phyloP scores from a whole-genome alignment of 2,888 invertebrate species.

The Agrochola lota region DNA sequence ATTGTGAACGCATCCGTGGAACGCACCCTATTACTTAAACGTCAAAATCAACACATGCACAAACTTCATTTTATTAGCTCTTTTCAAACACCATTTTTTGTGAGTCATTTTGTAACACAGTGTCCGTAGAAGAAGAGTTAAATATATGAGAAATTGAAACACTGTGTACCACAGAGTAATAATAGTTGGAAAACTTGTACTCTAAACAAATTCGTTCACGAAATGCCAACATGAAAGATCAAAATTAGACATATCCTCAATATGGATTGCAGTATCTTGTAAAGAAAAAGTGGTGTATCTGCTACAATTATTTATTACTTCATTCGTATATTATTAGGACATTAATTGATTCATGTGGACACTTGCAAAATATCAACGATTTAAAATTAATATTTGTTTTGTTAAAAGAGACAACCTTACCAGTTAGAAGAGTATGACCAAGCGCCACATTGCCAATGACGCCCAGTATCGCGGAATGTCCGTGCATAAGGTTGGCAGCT shows the following conservation, averaged over 20 bases:
- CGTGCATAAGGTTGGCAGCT: constrained; percentile 83
- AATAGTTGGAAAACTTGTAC: constrained; percentile 56
- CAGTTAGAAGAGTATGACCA: constrained; percentile 77
- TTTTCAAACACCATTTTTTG: constrained; percentile 26
- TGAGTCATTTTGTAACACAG: constrained; percentile 36
- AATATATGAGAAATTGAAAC: constrained; percentile 21
- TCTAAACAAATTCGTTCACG: constrained; percentile 58
- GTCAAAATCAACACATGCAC: constrained; percentile 71
- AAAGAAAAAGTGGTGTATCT: not conserved
- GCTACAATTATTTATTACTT: constrained; percentile 9
- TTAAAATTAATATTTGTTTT: constrained; percentile 44
- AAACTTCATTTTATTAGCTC: constrained; percentile 62
- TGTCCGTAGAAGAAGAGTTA: constrained; percentile 41
- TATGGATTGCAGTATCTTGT: constrained; percentile 46
- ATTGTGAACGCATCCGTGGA: constrained; percentile 60
- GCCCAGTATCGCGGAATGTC: constrained; percentile 87
- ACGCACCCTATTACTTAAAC: constrained; percentile 63
- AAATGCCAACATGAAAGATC: constrained; percentile 70
- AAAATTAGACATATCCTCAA: constrained; percentile 64
- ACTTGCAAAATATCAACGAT: constrained; percentile 35
- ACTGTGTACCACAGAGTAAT: constrained; percentile 47
- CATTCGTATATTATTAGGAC: constrained; percentile 22
- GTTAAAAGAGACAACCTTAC: constrained; percentile 76
- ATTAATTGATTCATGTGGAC: constrained; percentile 31
- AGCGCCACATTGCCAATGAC: constrained; percentile 88